Evolutionary conservation across 2,113 vertebrate species (phyloP).

Genomic region (Nesoenas mayeri): DNA sequence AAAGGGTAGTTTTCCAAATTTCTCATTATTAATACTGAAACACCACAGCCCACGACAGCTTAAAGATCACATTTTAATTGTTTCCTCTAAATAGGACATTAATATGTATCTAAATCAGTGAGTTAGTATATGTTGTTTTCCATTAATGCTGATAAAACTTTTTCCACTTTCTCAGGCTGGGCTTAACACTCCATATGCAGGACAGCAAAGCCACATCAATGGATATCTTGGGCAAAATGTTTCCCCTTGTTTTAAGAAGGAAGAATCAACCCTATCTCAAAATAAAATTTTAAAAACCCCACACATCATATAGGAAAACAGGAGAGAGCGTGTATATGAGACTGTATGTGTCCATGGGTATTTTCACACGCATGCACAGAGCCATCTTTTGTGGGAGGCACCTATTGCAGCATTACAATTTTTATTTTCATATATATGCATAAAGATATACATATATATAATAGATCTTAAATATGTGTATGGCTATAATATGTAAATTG

Average conservation of each 20-base stretch:
- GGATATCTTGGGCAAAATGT: neutral
- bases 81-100: neutral
- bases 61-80: neutral
- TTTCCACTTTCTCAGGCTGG: neutral
- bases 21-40: neutral
- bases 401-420: neutral
- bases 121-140: neutral
- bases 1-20: neutral
- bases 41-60: neutral
- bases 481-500: fast-evolving
- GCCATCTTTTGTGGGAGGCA: neutral
- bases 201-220: neutral
- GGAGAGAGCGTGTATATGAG: fast-evolving
- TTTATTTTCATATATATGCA: fast-evolving
- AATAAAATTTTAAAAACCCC: neutral
- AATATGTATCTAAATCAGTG: neutral
- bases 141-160: neutral
- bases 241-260: neutral
- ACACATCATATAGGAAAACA: fast-evolving
- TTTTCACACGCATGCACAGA: neutral
- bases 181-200: neutral
- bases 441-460: fast-evolving
- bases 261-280: neutral
- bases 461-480: fast-evolving
- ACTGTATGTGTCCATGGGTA: fast-evolving